phyloP scores from a whole-genome alignment of 2,888 invertebrate species.

The Emesis russula region DNA sequence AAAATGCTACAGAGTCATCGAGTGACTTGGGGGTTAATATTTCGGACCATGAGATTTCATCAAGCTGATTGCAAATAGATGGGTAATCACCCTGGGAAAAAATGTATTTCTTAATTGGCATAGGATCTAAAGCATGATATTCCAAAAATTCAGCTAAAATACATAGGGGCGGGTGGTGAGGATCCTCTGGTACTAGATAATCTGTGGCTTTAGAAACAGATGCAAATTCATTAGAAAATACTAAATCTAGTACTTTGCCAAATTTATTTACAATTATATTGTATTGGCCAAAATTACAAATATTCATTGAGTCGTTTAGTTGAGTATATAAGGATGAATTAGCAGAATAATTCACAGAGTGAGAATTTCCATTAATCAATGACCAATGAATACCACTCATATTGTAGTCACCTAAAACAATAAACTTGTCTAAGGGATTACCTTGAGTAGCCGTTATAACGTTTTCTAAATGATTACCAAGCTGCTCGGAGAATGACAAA shows the following conservation, averaged over 20 bases:
- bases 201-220: not conserved
- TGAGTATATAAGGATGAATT: not conserved
- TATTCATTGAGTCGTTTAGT: slow-evolving; percentile 3
- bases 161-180: not conserved
- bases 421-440: not conserved
- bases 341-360: not conserved
- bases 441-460: not conserved
- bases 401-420: not conserved
- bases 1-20: not conserved
- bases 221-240: not conserved
- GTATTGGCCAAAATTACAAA: slow-evolving; percentile 10
- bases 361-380: not conserved
- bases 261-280: not conserved
- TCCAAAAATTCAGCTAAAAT: not conserved
- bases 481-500: not conserved
- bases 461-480: not conserved
- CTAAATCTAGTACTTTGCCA: not conserved
- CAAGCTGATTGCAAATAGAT: too few relatives aligned
- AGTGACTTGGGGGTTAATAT: not conserved
- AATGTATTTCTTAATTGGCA: slow-evolving; percentile 1
- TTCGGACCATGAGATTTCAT: not conserved
- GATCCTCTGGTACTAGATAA: not conserved
- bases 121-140: not conserved
- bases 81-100: not conserved
- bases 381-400: slow-evolving; percentile 2